phyloP scores from a whole-genome alignment of 2,797 vertebrate genomes.

The Coreius guichenoti region DNA sequence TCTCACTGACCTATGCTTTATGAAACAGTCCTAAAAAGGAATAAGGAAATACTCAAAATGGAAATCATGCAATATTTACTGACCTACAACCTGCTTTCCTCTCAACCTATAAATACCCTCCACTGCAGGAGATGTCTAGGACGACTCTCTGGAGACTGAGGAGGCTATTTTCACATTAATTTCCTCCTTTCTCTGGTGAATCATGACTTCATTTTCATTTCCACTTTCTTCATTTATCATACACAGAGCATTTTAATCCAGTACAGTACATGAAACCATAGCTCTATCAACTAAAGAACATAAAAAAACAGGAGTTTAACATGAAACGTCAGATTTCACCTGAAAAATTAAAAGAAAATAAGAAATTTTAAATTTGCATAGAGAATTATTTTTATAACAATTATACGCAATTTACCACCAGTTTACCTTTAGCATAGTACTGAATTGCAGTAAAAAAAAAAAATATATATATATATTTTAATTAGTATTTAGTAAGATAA shows the following conservation, averaged over 20 bases:
- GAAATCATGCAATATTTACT: slow-evolving; percentile 77
- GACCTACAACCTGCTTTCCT: slow-evolving; percentile 74
- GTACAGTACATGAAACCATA: no score
- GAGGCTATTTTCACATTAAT: slow-evolving; percentile 3
- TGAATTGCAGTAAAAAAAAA: background rate
- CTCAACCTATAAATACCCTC: slow-evolving; percentile 71
- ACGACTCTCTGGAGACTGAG: background rate
- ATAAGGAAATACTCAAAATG: slow-evolving; percentile 54
- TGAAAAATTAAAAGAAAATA: background rate
- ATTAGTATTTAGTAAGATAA: no score
- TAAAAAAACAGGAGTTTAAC: background rate
- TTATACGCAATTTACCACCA: background rate
- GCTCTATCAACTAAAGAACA: background rate
- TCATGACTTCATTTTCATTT: slow-evolving; percentile 7
- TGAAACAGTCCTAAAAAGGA: slow-evolving; percentile 14
- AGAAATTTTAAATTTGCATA: background rate
- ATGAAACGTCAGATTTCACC: background rate
- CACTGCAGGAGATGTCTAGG: slow-evolving; percentile 36
- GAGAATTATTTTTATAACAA: background rate
- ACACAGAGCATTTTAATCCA: background rate
- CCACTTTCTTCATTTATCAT: background rate
- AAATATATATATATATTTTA: no score
- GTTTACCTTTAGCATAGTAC: background rate
- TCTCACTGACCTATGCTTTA: background rate
- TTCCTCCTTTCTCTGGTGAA: slow-evolving; percentile 22